Base-by-base conservation (phyloP, 2,113 vertebrate genomes). In the Gnathonemus echidnorhynchus region DNA sequence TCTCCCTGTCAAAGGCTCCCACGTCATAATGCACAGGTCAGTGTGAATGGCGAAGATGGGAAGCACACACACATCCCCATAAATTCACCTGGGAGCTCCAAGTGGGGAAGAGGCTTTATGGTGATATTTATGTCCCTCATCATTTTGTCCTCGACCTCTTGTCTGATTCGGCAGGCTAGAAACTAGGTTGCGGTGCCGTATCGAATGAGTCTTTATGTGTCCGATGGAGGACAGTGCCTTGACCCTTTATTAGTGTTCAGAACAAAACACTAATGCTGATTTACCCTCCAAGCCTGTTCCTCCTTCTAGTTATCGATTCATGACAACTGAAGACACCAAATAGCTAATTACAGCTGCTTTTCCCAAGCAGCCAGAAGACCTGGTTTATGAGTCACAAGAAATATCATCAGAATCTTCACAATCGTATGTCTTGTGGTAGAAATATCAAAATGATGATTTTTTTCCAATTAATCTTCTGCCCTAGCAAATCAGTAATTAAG, bases 21-120 rank as follows among this genome's bases (percentile, higher is more conserved):
- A 27, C 56, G 17, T 52, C 46, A 39, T 89, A 87, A 50, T 46
- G 74, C 89, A 86, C 89, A 89, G 90, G 52, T 88, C 88, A 27
- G n/a, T 85, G 50, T 83, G 77, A 91, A 90, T 52, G 31, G 49
- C 35, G 24, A 35, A 3, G 80, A 88, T 62, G 39, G 21, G 87
- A 58, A 24, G 24, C 48, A 10, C n/a, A 49, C 27, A 1, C 2
- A 31, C 13, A 19, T 48, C 53, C 31, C 7, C 35, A 3, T 56
- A 58, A 89, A 85, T 89, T 62, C 42, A 85, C 89, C 24, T 13
- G 5, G 2, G 27, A 1, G 17, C 49, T 52, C 21, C 0, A 17
- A 19, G 24, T 17, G 31, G 31, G 3, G 88, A 52, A 52, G 70
- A 50, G 35, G 50, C 77, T 56, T 84, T 45, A 31, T 49, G 42